These are phyloP conservation scores for Cephus pygmeus DNA, from an alignment of 2,888 invertebrate genomes.

Conservation along the genomic window DNA sequence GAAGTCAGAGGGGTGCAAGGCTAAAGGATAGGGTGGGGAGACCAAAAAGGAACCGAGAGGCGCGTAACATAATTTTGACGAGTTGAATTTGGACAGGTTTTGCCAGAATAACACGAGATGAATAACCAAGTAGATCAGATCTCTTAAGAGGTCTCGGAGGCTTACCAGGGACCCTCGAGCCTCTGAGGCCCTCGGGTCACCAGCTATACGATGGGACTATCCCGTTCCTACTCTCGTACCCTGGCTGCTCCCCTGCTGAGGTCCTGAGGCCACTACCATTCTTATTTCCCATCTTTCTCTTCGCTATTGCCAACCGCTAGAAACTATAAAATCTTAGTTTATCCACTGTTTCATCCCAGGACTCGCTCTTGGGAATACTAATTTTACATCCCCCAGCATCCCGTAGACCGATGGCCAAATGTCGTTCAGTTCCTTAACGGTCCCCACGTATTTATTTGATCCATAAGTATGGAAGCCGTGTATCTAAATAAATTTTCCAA, in stretches of 20 bases:
- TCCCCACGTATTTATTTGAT: neutral
- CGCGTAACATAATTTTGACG: conserved; percentile 46
- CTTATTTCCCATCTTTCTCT: conserved; percentile 10
- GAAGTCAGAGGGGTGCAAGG: neutral
- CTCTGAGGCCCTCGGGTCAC: conserved; percentile 3
- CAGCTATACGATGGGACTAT: neutral
- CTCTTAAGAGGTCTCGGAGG: conserved; percentile 26
- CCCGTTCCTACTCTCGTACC: neutral
- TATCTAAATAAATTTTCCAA: neutral
- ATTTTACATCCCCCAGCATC: conserved; percentile 7
- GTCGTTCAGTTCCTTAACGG: neutral
- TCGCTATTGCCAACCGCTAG: conserved; percentile 24
- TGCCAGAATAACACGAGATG: conserved; percentile 45
- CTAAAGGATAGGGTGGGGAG: neutral
- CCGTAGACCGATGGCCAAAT: conserved; percentile 1
- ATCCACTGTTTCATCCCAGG: conserved; percentile 13
- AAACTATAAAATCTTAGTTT: conserved; percentile 29
- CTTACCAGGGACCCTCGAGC: neutral
- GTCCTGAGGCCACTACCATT: conserved; percentile 15
- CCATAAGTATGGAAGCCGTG: neutral
- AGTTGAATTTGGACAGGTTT: conserved; percentile 47
- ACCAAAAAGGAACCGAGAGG: conserved; percentile 21
- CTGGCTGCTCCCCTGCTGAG: conserved; percentile 24
- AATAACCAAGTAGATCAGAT: conserved; percentile 53
- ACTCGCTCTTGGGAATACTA: conserved; percentile 21